Base-by-base conservation (phyloP, 2,888 invertebrate species). In the Stratiomys singularior region DNA sequence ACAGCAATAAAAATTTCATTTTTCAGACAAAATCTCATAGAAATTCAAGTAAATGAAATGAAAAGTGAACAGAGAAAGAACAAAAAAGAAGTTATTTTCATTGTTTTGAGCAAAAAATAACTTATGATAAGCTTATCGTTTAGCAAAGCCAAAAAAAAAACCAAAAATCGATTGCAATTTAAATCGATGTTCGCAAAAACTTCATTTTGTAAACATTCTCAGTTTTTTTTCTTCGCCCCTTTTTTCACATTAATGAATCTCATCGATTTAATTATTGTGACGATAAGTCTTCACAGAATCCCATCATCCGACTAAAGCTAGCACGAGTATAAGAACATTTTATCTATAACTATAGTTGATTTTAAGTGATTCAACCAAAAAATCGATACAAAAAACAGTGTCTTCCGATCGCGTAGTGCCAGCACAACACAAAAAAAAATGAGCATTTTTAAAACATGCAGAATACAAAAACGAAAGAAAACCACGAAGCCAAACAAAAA, bases 381-480 rank as follows among this genome's bases (percentile, higher is more conserved):
- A 52, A 52, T 9, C 25, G 3, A 58, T 58, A 11, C 18, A 23
- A 5, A 63, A 63, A 63, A 63, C 63, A 27, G 63, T 63, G 18
- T 27, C 15, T 63, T 27, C 27, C 13, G 3, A 9, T 27, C 25
- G 11, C 27, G 52, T 15, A 52, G 18, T 15, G 15, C 9, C 1
- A 27, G 28, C 23, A 21, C 5, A 63, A 58, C 11, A 58, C 9
- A 23, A 9, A 1, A 58, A 7, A 58, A 52, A 28, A 63, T 58
- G 11, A 9, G 21, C 58, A 58, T 58, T 9, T 15, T 11, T 63
- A n/a, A 30, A 66, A 30, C 30, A 44, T 21, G 11, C 2, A 66
- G n/a, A 66, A 66, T 28, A 21, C 66, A 30, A 37, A 66, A 66
- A 66, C 15, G 27, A 30, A 37, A 66, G 44, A 66, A 66, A 37